A percentile compares a stretch with the other conserved stretches of the same genome.
phyloP scores from a whole-genome alignment of 2,113 vertebrate genomes.

The Leptobrachium leishanense region DNA sequence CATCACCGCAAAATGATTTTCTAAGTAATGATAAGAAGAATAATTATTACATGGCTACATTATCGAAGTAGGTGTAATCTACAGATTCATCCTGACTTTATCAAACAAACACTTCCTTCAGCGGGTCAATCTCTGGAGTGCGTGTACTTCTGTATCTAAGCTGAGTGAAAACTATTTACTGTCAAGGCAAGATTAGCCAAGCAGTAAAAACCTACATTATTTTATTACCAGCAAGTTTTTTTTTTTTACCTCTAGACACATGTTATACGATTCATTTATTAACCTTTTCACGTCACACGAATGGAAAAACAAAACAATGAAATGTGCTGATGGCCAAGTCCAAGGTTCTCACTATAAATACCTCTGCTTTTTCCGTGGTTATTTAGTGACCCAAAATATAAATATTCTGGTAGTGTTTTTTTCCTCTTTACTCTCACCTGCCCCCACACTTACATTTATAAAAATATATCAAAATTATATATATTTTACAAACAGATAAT shows the following conservation, averaged over 20 bases:
- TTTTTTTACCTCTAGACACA: not conserved
- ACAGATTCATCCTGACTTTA: not conserved
- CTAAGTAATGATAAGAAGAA: no score
- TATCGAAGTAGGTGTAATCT: not conserved
- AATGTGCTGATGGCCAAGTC: slow-evolving; percentile 10
- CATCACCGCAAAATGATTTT: no score
- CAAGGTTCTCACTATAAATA: slow-evolving; percentile 21
- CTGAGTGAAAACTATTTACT: slow-evolving; percentile 20
- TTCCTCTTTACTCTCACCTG: not conserved
- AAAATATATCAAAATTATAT: no score
- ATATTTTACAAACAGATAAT: no score
- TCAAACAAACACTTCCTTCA: slow-evolving; percentile 5
- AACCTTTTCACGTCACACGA: slow-evolving; percentile 21
- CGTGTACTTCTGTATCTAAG: not conserved
- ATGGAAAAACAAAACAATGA: slow-evolving; percentile 22
- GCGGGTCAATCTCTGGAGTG: not conserved
- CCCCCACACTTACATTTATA: no score
- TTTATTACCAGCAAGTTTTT: not conserved
- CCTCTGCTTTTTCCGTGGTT: not conserved
- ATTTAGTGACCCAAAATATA: slow-evolving; percentile 9
- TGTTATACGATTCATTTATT: slow-evolving; percentile 24
- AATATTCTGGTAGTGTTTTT: not conserved
- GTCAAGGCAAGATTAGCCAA: slow-evolving; percentile 13
- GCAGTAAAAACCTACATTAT: slow-evolving; percentile 16
- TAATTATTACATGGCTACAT: no score